These are phyloP conservation scores for Pomatorhinus ruficollis DNA, from an alignment of 2,113 vertebrate genomes.

Conservation along the genomic window DNA sequence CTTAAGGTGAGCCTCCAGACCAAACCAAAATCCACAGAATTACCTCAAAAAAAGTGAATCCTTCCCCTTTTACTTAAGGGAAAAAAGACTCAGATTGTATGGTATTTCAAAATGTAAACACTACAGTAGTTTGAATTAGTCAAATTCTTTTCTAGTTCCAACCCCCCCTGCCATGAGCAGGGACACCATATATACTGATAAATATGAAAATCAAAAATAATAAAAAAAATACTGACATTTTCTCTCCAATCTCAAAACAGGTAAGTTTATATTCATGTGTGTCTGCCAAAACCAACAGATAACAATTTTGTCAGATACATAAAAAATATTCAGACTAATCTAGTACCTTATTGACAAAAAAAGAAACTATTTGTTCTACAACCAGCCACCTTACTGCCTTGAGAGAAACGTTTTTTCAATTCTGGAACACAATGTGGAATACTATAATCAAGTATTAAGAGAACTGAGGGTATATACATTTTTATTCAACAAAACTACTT, in stretches of 20 bases:
- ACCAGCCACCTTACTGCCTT: background rate
- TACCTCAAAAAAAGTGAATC: background rate
- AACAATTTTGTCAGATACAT: background rate
- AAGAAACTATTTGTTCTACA: background rate
- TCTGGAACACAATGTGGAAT: background rate
- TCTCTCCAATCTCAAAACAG: background rate
- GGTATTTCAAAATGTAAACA: background rate
- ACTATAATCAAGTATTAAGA: background rate
- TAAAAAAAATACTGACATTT: background rate
- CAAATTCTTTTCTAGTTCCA: background rate
- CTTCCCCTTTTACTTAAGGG: too few relatives aligned
- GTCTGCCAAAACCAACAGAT: background rate
- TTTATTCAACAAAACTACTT: background rate
- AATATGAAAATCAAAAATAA: background rate
- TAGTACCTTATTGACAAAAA: background rate
- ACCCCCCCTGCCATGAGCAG: rapidly evolving
- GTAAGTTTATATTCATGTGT: background rate
- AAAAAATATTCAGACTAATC: background rate
- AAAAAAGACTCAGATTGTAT: background rate
- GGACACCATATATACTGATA: background rate
- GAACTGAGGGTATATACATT: rapidly evolving
- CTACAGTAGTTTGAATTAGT: background rate
- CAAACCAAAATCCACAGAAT: background rate
- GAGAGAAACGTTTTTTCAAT: background rate
- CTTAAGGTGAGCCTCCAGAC: background rate